These are phyloP conservation scores for Saimiri boliviensis DNA, from an alignment of 2,113 vertebrate species.

Conservation along the genomic window DNA sequence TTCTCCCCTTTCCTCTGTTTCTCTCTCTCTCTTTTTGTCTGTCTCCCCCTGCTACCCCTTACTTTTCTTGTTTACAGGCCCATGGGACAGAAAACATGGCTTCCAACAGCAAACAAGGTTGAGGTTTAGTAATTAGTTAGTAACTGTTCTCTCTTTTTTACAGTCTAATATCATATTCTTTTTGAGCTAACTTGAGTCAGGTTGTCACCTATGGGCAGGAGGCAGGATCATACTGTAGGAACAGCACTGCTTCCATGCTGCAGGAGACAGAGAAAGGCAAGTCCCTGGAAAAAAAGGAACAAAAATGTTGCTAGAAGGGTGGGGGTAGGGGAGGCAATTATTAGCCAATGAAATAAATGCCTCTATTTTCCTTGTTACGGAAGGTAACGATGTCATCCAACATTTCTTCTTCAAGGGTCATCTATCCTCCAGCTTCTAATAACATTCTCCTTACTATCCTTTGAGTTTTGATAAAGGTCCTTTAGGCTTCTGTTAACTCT, in stretches of 20 bases:
- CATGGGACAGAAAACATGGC: background rate
- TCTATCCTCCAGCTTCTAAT: background rate
- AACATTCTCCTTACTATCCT: background rate
- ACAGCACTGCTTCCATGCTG: background rate
- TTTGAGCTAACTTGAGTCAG: background rate
- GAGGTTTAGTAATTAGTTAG: background rate
- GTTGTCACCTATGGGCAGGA: background rate
- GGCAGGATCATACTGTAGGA: background rate
- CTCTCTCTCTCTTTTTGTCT: background rate
- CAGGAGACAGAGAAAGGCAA: background rate
- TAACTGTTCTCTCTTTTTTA: background rate
- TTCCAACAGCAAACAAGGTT: background rate
- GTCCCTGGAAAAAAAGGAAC: background rate
- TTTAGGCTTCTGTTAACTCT: background rate
- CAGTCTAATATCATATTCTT: background rate
- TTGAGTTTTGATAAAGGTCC: background rate
- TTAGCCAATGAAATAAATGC: background rate
- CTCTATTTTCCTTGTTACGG: background rate
- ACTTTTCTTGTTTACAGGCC: background rate
- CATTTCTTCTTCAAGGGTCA: background rate
- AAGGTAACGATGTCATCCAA: background rate
- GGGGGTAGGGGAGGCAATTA: background rate
- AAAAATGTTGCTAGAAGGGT: background rate
- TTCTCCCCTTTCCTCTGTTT: background rate
- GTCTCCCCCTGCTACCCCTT: background rate